Percentiles rank a stretch among this genome's conserved stretches.
phyloP scores from a whole-genome alignment of 2,888 invertebrate genomes.

The Drosophila atripex region DNA sequence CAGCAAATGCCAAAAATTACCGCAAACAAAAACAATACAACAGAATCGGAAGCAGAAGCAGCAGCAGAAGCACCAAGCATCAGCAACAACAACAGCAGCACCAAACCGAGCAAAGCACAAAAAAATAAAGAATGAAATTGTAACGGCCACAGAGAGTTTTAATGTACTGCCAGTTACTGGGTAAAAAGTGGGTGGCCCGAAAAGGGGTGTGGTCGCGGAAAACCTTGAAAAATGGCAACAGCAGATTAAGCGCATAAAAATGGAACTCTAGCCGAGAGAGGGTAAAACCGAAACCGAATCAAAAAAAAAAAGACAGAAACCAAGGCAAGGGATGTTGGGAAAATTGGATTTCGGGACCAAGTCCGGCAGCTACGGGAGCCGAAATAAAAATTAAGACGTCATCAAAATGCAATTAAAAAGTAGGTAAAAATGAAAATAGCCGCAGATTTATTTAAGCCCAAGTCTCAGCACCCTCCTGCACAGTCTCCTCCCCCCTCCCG shows the following conservation, averaged over 20 bases:
- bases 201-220: constrained; percentile 22
- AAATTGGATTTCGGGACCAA: constrained; percentile 50
- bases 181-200: constrained; percentile 14
- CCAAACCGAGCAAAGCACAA: constrained; percentile 13
- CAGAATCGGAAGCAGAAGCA: constrained; percentile 7
- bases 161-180: constrained; percentile 62
- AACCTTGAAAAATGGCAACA: constrained; percentile 75
- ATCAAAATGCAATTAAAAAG: constrained; percentile 79
- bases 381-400: constrained; percentile 78
- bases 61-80: background rate
- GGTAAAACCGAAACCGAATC: background rate
- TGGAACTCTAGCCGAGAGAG: constrained; percentile 21
- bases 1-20: constrained; percentile 78
- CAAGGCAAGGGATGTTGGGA: constrained; percentile 2
- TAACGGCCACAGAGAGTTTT: constrained; percentile 75
- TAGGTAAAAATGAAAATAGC: constrained; percentile 74
- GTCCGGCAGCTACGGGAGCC: constrained; percentile 26
- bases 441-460: constrained; percentile 72
- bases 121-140: constrained; percentile 55
- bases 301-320: background rate
- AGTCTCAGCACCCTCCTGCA: constrained; percentile 12
- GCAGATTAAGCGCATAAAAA: constrained; percentile 77
- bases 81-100: constrained; percentile 1
- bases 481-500: constrained; percentile 6
- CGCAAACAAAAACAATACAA: constrained; percentile 75